phyloP scores from a whole-genome alignment of 2,888 invertebrate species.

The Tortricodes alternella region DNA sequence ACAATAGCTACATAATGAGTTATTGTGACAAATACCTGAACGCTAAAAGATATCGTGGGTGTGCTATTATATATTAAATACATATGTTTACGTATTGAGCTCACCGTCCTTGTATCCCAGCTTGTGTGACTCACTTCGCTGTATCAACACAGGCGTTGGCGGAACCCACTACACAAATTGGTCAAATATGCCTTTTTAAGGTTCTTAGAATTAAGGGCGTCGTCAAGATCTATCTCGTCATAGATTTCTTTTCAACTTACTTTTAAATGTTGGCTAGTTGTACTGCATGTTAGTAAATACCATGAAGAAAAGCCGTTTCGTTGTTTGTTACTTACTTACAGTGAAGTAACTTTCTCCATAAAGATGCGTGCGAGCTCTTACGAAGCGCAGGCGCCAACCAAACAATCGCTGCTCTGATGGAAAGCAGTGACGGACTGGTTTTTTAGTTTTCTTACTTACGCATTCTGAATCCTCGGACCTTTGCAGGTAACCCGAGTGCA shows the following conservation, averaged over 20 bases:
- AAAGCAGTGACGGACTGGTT: conserved; percentile 6
- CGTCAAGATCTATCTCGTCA: not conserved
- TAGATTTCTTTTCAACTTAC: not conserved
- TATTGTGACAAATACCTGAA: too few relatives aligned
- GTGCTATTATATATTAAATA: conserved; percentile 53
- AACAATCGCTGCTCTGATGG: conserved; percentile 50
- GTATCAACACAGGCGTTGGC: conserved; percentile 70
- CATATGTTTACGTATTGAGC: conserved; percentile 62
- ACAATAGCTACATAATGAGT: too few relatives aligned
- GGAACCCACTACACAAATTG: conserved; percentile 68
- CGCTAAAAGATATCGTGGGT: conserved; percentile 30
- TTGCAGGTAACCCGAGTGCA: not conserved
- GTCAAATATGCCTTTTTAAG: conserved; percentile 39
- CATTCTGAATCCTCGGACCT: not conserved
- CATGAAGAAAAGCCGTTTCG: conserved; percentile 11
- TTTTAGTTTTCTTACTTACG: conserved; percentile 17
- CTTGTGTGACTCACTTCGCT: conserved; percentile 76
- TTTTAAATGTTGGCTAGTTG: too few relatives aligned
- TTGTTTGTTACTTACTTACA: conserved; percentile 13
- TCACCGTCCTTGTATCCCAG: conserved; percentile 73
- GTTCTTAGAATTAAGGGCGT: conserved; percentile 5
- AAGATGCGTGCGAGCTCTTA: conserved; percentile 38
- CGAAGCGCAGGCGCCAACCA: conserved; percentile 42
- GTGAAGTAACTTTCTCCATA: conserved; percentile 56
- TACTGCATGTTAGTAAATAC: conserved; percentile 6